Evolutionary conservation across 2,113 vertebrate species (phyloP), one percentile per base, ranked within the genome.

Genomic region (Myiozetetes cayanensis): DNA sequence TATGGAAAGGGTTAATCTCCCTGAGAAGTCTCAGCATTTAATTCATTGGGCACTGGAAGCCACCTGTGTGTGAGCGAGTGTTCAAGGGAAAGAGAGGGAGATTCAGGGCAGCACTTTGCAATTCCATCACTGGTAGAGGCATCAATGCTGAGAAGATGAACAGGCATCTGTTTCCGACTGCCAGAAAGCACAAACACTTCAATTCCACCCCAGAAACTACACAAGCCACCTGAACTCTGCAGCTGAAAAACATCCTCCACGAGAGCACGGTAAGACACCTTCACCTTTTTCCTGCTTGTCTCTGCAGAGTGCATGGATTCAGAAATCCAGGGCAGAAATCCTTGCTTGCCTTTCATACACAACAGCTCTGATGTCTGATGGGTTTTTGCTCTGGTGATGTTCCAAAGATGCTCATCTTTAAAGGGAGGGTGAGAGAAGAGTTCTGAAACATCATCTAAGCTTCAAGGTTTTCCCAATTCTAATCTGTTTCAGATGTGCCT

Each of bases 211-310:
- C 87, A 76, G 37, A 84, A 58, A 49, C 63, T 52, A 16, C 76
- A 41, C 30, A 6, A 74, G 58, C 72, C 43, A 87, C 53, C 56
- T 68, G 50, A 67, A 50, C 47, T 70, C 70, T 63, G 53, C 88
- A 70, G 86, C 93, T 67, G 95, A 18, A 58, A 92, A 78, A 25
- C 24, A 17, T 43, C 58, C 83, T 75, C 59, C 55, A 23, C 58
- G 17, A 52, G 65, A 53, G 33, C 68, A 59, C 95, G 97, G 97
- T 97, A 96, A 96, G 96, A 52, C 33, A 67, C 46, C 47, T 84
- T 82, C 66, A 37, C 28, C 4, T 84, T 93, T 87, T 81, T 67
- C 70, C 73, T 79, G 58, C 58, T 73, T 85, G 62, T 89, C 46
- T 59, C 13, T 52, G 53, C 59, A 71, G 33, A 61, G 35, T 39